Percentiles rank a stretch among this genome's conserved stretches.
phyloP scores from a whole-genome alignment of 2,888 invertebrate species.

The Troilus luridus region DNA sequence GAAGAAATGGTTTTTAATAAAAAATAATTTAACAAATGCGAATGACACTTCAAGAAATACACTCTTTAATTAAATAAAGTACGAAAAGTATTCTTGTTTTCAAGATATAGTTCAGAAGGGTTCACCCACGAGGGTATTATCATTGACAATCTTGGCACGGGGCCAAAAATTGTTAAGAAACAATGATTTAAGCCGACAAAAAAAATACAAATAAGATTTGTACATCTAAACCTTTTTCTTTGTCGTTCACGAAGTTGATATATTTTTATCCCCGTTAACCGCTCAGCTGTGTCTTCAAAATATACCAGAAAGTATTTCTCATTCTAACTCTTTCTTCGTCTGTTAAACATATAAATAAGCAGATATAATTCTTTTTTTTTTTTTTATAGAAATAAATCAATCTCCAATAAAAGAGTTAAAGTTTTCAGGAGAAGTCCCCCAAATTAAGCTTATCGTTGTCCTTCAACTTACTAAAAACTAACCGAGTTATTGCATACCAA shows the following conservation, averaged over 20 bases:
- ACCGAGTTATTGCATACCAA: too few relatives aligned
- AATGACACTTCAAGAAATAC: too few relatives aligned
- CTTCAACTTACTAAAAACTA: too few relatives aligned
- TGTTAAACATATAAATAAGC: background rate
- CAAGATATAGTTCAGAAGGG: background rate
- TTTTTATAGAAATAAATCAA: too few relatives aligned
- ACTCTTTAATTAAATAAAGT: background rate
- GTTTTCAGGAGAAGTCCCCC: too few relatives aligned
- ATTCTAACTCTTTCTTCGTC: background rate
- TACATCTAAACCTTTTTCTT: background rate
- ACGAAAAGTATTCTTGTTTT: background rate
- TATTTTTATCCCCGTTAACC: background rate
- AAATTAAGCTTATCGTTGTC: too few relatives aligned
- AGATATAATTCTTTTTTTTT: too few relatives aligned
- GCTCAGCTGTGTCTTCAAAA: background rate
- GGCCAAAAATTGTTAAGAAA: background rate
- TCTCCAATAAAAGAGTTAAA: too few relatives aligned
- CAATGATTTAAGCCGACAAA: background rate
- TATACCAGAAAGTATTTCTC: background rate
- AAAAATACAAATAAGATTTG: background rate
- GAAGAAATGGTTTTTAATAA: too few relatives aligned
- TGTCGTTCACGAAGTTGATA: background rate
- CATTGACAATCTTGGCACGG: background rate
- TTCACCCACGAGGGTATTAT: background rate
- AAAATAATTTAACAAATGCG: too few relatives aligned